Conservation (phyloP, 2,888 invertebrate species). For the Adelphocoris suturalis region DNA sequence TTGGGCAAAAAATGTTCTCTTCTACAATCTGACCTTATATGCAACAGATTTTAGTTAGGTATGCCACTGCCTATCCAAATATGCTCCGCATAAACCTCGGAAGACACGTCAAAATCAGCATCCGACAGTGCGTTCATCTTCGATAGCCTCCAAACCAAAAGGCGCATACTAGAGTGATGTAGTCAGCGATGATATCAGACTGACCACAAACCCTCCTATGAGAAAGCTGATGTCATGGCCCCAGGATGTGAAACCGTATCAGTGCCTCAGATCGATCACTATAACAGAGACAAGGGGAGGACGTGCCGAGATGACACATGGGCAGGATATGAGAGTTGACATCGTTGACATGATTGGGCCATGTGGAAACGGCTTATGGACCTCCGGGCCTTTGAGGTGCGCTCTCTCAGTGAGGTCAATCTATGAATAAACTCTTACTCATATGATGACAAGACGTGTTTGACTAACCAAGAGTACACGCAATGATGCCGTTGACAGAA, state of each 20-base stretch:
- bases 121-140: no score
- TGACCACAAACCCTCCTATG: slow-evolving; percentile 17
- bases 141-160: not conserved
- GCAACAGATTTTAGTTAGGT: no score
- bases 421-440: slow-evolving; percentile 1
- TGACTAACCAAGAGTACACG: no score
- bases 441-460: not conserved
- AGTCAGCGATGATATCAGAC: slow-evolving; percentile 19
- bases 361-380: slow-evolving; percentile 35
- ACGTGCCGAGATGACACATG: slow-evolving; percentile 52
- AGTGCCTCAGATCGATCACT: slow-evolving; percentile 10
- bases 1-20: no score
- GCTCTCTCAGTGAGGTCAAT: not conserved
- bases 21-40: no score
- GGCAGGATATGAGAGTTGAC: slow-evolving; percentile 53
- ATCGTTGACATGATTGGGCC: slow-evolving; percentile 44
- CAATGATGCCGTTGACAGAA: no score
- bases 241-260: slow-evolving; percentile 33
- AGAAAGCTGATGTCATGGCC: slow-evolving; percentile 9
- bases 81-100: no score
- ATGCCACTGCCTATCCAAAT: no score
- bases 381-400: slow-evolving; percentile 35
- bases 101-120: no score
- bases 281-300: not conserved
- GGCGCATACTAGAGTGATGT: not conserved